phyloP scores from a whole-genome alignment of 2,888 invertebrate genomes.

The Gnatocerus cornutus region DNA sequence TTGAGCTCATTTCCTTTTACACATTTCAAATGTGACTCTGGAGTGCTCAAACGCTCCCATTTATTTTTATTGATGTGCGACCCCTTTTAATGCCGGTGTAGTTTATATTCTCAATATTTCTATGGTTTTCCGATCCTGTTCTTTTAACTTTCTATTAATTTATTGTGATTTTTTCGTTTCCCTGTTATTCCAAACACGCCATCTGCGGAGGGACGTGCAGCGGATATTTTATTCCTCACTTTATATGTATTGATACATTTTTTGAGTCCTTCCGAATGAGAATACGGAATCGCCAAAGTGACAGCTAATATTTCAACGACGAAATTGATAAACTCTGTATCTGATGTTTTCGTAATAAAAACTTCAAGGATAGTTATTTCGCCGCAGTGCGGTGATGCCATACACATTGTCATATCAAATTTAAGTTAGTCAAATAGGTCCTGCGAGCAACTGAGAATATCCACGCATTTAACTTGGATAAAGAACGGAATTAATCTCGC shows the following conservation, averaged over 20 bases:
- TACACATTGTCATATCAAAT: constrained; percentile 12
- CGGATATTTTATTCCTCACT: constrained; percentile 33
- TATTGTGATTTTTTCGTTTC: constrained; percentile 11
- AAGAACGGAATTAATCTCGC: constrained; percentile 18
- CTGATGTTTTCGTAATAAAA: constrained; percentile 20
- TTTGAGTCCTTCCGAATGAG: constrained; percentile 8
- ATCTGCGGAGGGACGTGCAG: constrained; percentile 30
- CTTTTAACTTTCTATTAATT: constrained; percentile 1
- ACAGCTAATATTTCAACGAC: constrained; percentile 32
- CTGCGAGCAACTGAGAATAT: not conserved
- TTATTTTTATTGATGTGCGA: constrained; percentile 36
- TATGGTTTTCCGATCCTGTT: constrained; percentile 25
- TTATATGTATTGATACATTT: constrained; percentile 33
- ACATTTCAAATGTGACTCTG: constrained; percentile 26
- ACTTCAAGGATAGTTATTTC: constrained; percentile 1
- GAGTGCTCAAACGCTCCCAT: constrained; percentile 22
- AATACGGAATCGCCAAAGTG: constrained; percentile 29
- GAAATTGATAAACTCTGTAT: constrained; percentile 32
- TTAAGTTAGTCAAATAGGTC: constrained; percentile 4
- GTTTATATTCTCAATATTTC: constrained; percentile 26
- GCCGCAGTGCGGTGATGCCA: not conserved
- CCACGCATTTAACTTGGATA: constrained; percentile 5
- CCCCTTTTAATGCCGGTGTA: constrained; percentile 32
- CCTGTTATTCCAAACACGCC: constrained; percentile 23
- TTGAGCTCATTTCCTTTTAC: constrained; percentile 10